Evolutionary conservation across 2,113 vertebrate genomes (phyloP).

Genomic region (Sylvilagus bachmani): DNA sequence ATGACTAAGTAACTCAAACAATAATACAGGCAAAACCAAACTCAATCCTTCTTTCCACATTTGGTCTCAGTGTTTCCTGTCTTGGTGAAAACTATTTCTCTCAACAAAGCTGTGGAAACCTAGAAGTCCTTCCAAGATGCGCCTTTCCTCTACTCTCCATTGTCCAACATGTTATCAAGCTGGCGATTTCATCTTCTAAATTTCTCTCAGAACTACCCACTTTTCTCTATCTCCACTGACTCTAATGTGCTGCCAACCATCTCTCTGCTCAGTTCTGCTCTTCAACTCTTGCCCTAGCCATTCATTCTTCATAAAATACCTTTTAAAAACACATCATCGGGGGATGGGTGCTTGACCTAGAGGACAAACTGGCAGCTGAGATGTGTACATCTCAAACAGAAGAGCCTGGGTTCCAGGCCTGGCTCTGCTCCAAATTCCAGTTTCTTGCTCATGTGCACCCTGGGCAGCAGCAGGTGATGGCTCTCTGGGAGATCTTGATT

Average conservation of each 20-base stretch:
- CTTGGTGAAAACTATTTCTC: background rate
- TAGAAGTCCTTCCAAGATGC: background rate
- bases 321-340: no score
- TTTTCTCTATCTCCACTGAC: conserved; percentile 1
- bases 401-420: no score
- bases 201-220: conserved; percentile 12
- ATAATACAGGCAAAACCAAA: conserved; percentile 45
- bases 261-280: background rate
- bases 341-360: no score
- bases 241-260: background rate
- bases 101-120: background rate
- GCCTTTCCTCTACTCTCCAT: background rate
- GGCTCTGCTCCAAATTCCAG: no score
- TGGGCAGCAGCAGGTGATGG: no score
- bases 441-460: no score
- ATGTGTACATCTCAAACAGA: no score
- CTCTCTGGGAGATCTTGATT: no score
- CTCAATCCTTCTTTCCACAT: background rate
- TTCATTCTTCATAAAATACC: background rate
- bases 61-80: background rate
- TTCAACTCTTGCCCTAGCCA: background rate
- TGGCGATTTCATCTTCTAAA: background rate
- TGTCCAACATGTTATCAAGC: background rate
- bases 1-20: conserved; percentile 17
- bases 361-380: no score